These are phyloP conservation scores for Micropterix aruncella DNA, from an alignment of 2,888 invertebrate genomes.

Conservation along the genomic window DNA sequence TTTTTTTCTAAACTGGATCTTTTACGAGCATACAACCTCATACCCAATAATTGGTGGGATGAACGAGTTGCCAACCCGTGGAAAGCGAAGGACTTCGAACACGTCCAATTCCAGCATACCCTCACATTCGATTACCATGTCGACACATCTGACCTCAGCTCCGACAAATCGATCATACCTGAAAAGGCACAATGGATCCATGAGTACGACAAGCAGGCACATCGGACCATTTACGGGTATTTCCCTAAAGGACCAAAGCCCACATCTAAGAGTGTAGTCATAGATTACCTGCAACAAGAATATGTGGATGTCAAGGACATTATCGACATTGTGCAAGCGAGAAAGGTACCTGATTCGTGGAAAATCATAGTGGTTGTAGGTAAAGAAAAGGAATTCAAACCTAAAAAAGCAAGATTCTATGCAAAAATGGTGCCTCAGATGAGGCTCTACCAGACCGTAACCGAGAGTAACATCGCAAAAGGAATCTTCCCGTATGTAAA, in stretches of 20 bases:
- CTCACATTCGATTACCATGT: constrained; percentile 5
- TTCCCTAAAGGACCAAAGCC: background rate
- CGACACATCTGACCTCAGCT: background rate
- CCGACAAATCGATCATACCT: constrained; percentile 3
- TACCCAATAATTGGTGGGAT: background rate
- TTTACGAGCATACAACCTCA: no score
- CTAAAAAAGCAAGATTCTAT: no score
- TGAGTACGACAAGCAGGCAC: constrained; percentile 4
- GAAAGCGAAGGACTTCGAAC: constrained; percentile 1
- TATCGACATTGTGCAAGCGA: background rate
- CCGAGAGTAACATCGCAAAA: no score
- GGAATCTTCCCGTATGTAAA: no score
- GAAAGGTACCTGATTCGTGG: no score
- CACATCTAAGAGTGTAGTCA: background rate
- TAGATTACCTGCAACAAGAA: background rate
- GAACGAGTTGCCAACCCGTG: background rate
- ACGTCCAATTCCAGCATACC: no score
- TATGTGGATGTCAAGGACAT: background rate
- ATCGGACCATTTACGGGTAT: constrained; percentile 1
- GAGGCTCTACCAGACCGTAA: no score
- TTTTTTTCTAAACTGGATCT: no score
- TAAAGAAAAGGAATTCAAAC: no score
- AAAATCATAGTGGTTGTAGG: no score
- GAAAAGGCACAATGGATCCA: constrained; percentile 1
- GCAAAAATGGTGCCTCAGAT: no score